Percentiles rank a stretch among this genome's conserved stretches.
phyloP scores from a whole-genome alignment of 2,113 vertebrate species.

The Bos indicus region DNA sequence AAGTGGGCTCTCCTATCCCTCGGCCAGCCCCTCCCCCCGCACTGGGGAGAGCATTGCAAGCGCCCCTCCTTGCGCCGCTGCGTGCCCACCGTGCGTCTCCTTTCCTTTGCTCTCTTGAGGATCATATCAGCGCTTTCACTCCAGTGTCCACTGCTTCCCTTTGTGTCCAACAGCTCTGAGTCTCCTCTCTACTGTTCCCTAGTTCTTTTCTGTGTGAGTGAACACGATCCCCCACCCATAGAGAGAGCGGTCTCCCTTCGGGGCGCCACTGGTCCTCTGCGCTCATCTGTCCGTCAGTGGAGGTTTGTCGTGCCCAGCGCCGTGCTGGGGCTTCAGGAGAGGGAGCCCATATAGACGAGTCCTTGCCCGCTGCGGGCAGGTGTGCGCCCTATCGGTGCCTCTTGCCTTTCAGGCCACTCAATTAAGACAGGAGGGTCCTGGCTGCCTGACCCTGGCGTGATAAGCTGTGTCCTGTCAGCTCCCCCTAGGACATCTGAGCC shows the following conservation, averaged over 20 bases:
- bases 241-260: not conserved
- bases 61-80: fast-evolving
- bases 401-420: not conserved
- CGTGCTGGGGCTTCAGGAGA: not conserved
- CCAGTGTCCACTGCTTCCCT: not conserved
- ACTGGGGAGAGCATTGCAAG: not conserved
- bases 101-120: not conserved
- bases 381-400: not conserved
- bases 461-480: not conserved
- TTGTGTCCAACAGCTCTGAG: not conserved
- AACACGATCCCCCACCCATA: not conserved
- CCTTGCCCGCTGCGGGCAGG: not conserved
- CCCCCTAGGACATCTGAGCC: not conserved
- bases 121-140: not conserved
- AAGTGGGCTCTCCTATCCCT: not conserved
- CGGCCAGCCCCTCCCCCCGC: fast-evolving
- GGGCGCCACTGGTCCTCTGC: not conserved
- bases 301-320: not conserved
- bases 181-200: not conserved
- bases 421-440: not conserved
- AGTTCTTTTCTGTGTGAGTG: not conserved
- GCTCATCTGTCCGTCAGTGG: not conserved
- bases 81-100: not conserved
- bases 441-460: not conserved
- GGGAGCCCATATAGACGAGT: fast-evolving